phyloP scores from a whole-genome alignment of 2,888 invertebrate genomes.

The Helicoverpa assulta region DNA sequence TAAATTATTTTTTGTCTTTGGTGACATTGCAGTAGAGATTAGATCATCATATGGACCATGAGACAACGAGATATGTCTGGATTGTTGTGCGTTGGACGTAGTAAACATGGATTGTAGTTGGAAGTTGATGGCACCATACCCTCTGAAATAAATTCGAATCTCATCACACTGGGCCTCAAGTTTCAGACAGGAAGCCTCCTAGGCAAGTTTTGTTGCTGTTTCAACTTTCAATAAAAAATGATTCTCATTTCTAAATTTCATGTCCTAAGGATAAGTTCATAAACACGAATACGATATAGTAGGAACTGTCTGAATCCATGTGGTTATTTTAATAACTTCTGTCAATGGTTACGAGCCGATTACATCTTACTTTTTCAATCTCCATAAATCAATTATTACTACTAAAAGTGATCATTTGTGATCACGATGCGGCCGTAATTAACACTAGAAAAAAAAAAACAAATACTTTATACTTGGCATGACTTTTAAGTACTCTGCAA shows the following conservation, averaged over 20 bases:
- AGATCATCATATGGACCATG: slow-evolving; percentile 92
- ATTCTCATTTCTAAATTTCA: slow-evolving; percentile 3
- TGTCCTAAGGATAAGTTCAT: slow-evolving; percentile 37
- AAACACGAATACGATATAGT: background rate
- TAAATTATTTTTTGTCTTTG: slow-evolving; percentile 77
- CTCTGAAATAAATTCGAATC: slow-evolving; percentile 90
- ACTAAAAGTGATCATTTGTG: too few species aligned
- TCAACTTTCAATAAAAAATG: slow-evolving; percentile 54
- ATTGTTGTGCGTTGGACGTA: slow-evolving; percentile 90
- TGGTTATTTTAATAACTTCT: background rate
- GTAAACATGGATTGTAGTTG: slow-evolving; percentile 87
- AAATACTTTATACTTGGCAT: too few species aligned
- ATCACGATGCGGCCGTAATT: too few species aligned
- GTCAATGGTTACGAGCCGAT: background rate
- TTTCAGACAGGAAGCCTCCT: slow-evolving; percentile 79
- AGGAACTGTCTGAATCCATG: background rate
- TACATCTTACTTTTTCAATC: background rate
- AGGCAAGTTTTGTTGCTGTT: slow-evolving; percentile 83
- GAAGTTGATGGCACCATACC: slow-evolving; percentile 86
- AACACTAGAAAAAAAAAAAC: too few species aligned
- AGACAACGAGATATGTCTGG: slow-evolving; percentile 91
- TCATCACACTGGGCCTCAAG: slow-evolving; percentile 83
- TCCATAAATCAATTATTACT: background rate
- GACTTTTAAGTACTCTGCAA: too few species aligned
- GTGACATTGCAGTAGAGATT: slow-evolving; percentile 74